Base-by-base conservation (phyloP, 2,888 invertebrate species). In the Thereva nobilitata region DNA sequence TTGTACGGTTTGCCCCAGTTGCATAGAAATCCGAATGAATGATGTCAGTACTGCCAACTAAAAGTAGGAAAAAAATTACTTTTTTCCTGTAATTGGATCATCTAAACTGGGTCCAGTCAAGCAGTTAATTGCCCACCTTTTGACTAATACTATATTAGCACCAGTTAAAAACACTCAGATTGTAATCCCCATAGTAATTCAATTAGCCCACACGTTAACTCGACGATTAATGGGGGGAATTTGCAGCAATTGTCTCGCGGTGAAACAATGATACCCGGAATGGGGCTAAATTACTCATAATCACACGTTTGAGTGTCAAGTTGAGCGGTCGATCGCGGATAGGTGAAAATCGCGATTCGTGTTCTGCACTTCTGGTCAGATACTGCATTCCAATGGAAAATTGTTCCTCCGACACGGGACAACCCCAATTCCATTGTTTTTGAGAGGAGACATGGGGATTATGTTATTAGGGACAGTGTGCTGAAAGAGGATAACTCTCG, bases 151-250 rank as follows among this genome's bases (percentile, higher is more conserved):
- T 23, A 2, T 23, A 23, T 23, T 23, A 23, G 23, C 23, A 23
- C 1, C 23, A 23, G 23, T 23, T 23, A 2, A 23, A 23, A 23
- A 23, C 1, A 23, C 23, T 57, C 45, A n/a, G 44, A 35, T 42
- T 12, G 37, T 10, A 35, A 12, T n/a, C 47, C 49, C 6, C 7
- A 5, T 10, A 47, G 38, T 59, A 38, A 59, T 59, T 59, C 49
- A 59, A 59, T 59, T 59, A 59, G 38, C 59, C 59, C 49, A 59
- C 59, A 40, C 8, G 10, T 10, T 59, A 59, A 59, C 23, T 59
- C 47, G 49, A 49, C 49, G 47, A 47, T 38, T 23, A 59, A 44
- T 34, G 47, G 37, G n/a, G 56, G 56, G 38, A 47, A n/a, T 49
- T 37, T 12, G 23, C 59, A 34, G 23, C 38, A 38, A 59, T 47